Conservation (phyloP, 1,140 invertebrate species). For the Pachyrhynchus sulphureomaculatus region DNA sequence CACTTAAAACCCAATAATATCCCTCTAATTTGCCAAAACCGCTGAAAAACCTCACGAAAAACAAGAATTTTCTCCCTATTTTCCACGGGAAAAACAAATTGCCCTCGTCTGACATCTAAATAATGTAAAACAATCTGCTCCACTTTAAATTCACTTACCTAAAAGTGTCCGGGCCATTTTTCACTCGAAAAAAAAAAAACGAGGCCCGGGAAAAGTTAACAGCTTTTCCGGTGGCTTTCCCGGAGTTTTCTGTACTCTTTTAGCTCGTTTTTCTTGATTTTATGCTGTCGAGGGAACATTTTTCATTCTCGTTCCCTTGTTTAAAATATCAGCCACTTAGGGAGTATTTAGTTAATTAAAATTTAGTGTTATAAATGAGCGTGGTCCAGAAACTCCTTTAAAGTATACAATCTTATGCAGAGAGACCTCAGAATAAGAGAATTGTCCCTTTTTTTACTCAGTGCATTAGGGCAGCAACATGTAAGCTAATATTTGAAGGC, state of each 20-base stretch:
- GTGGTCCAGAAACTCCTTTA: too few species aligned
- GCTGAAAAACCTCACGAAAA: too few species aligned
- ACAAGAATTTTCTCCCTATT: too few species aligned
- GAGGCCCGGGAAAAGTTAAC: slow-evolving; percentile 18
- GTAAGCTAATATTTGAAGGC: too few species aligned
- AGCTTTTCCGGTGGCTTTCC: slow-evolving; percentile 9
- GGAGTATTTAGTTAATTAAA: neutral
- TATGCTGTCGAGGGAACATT: slow-evolving; percentile 9
- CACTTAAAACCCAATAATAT: too few species aligned
- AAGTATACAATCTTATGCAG: too few species aligned
- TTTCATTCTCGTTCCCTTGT: slow-evolving; percentile 11
- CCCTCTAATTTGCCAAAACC: too few species aligned
- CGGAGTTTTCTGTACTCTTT: slow-evolving; percentile 26
- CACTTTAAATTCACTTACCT: slow-evolving; percentile 33
- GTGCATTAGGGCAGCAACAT: too few species aligned
- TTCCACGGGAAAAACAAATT: neutral
- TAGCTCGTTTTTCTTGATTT: slow-evolving; percentile 27
- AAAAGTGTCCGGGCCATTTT: slow-evolving; percentile 30
- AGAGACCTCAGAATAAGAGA: too few species aligned
- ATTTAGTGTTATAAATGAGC: too few species aligned
- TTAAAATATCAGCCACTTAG: slow-evolving; percentile 13
- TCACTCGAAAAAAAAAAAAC: slow-evolving; percentile 13
- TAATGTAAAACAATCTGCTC: slow-evolving; percentile 35
- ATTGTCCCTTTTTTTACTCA: too few species aligned
- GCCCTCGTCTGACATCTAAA: slow-evolving; percentile 23